Evolutionary conservation across 2,113 vertebrate genomes (phyloP).

Genomic region (Danionella cerebrum): DNA sequence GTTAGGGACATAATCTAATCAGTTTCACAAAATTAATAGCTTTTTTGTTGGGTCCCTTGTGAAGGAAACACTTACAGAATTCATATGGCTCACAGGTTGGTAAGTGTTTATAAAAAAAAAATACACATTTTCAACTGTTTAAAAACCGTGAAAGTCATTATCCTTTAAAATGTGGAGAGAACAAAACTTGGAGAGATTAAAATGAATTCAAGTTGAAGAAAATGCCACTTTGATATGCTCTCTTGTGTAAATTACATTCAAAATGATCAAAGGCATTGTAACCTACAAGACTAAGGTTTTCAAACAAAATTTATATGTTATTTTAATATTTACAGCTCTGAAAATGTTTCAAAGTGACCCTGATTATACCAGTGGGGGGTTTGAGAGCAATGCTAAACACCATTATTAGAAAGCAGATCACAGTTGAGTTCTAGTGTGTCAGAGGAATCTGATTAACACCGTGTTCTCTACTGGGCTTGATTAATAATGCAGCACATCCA

Average conservation of each 20-base stretch:
- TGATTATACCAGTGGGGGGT: slow-evolving; percentile 8
- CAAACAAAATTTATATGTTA: neutral
- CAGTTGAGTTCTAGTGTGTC: neutral
- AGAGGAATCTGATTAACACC: slow-evolving; percentile 2
- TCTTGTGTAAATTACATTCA: neutral
- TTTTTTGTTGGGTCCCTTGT: neutral
- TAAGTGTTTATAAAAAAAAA: too few relatives aligned
- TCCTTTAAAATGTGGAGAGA: too few relatives aligned
- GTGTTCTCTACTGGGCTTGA: neutral
- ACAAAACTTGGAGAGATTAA: too few relatives aligned
- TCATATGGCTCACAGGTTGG: neutral
- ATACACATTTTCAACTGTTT: too few relatives aligned
- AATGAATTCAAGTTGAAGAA: neutral
- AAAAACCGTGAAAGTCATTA: too few relatives aligned
- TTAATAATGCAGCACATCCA: neutral
- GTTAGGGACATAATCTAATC: slow-evolving; percentile 11
- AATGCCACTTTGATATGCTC: neutral
- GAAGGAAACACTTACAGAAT: neutral
- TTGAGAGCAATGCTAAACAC: slow-evolving; percentile 27
- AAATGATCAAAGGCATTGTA: neutral
- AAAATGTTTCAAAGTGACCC: slow-evolving; percentile 5
- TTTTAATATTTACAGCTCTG: neutral
- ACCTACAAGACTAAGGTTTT: neutral
- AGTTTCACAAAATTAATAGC: slow-evolving; percentile 21
- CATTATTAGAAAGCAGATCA: slow-evolving; percentile 14